A percentile compares a stretch with the other conserved stretches of the same genome.
These are phyloP conservation scores for Mugil cephalus DNA, from an alignment of 2,113 vertebrate species.

Conservation along the genomic window DNA sequence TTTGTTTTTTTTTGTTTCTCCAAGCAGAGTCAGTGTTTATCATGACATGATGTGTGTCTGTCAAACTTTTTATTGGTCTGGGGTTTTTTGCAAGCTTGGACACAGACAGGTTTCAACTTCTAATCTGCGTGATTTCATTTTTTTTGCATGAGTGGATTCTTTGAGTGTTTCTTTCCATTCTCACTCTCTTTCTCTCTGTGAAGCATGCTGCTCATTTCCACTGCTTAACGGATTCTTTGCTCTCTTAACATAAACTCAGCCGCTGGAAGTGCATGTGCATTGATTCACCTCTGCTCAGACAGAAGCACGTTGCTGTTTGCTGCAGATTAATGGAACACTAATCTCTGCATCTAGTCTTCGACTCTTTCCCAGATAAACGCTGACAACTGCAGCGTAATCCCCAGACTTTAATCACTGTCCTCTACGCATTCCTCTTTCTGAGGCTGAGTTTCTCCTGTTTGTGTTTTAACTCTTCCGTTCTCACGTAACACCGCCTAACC, in stretches of 20 bases:
- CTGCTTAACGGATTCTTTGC: constrained; percentile 10
- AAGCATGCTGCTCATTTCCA: constrained; percentile 57
- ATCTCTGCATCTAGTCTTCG: constrained; percentile 35
- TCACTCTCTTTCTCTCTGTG: constrained; percentile 4
- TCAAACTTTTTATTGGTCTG: constrained; percentile 10
- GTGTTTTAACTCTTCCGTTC: constrained; percentile 15
- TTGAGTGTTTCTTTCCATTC: constrained; percentile 23
- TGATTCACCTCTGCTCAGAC: constrained; percentile 33
- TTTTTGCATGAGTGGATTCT: constrained; percentile 46
- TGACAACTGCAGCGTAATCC: constrained; percentile 23
- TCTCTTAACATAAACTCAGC: constrained; percentile 51
- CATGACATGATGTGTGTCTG: background rate
- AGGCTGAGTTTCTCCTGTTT: constrained; percentile 41
- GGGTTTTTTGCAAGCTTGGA: background rate
- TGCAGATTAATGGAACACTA: constrained; percentile 41
- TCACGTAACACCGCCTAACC: constrained; percentile 33
- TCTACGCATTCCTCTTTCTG: constrained; percentile 19
- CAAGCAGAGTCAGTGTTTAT: constrained; percentile 2
- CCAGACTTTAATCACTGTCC: constrained; percentile 8
- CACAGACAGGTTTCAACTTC: background rate
- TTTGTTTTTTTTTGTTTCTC: background rate
- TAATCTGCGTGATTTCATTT: background rate
- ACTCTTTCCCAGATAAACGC: constrained; percentile 7
- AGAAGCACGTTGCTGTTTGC: constrained; percentile 24
- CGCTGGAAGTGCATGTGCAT: constrained; percentile 44